phyloP scores from a whole-genome alignment of 1,140 invertebrate genomes.

The Berghia stephanieae region DNA sequence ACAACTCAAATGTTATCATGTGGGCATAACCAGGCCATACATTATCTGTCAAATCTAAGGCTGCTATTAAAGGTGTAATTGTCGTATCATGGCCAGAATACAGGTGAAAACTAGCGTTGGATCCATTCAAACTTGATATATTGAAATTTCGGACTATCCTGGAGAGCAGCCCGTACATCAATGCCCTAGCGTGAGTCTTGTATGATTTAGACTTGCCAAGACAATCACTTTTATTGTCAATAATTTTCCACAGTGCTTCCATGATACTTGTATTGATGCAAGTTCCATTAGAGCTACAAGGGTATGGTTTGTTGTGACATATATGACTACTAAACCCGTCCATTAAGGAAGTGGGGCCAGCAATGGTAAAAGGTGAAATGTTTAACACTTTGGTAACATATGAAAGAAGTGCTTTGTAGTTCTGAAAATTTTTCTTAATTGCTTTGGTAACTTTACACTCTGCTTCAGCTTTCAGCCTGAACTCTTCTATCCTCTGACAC shows the following conservation, averaged over 20 bases:
- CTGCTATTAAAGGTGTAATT: constrained; percentile 81
- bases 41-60: constrained; percentile 77
- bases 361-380: constrained; percentile 28
- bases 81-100: constrained; percentile 94
- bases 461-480: constrained; percentile 41
- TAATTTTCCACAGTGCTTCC: constrained; percentile 53
- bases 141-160: constrained; percentile 75
- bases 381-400: constrained; percentile 36
- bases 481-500: constrained; percentile 68
- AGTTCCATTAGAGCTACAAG: constrained; percentile 70
- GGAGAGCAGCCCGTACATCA: constrained; percentile 63
- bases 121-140: constrained; percentile 78
- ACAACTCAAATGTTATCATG: constrained; percentile 82
- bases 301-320: constrained; percentile 82
- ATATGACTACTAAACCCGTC: constrained; percentile 84
- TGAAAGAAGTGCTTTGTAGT: constrained; percentile 28
- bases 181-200: constrained; percentile 48
- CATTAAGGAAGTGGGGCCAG: constrained; percentile 70
- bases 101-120: constrained; percentile 81
- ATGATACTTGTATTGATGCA: constrained; percentile 48
- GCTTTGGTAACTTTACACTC: constrained; percentile 40
- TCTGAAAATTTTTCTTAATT: constrained; percentile 29
- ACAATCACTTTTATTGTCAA: constrained; percentile 54
- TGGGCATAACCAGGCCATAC: constrained; percentile 80
- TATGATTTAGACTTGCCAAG: constrained; percentile 41